Base-by-base conservation (phyloP, 2,113 vertebrate genomes). In the Otocyon megalotis region DNA sequence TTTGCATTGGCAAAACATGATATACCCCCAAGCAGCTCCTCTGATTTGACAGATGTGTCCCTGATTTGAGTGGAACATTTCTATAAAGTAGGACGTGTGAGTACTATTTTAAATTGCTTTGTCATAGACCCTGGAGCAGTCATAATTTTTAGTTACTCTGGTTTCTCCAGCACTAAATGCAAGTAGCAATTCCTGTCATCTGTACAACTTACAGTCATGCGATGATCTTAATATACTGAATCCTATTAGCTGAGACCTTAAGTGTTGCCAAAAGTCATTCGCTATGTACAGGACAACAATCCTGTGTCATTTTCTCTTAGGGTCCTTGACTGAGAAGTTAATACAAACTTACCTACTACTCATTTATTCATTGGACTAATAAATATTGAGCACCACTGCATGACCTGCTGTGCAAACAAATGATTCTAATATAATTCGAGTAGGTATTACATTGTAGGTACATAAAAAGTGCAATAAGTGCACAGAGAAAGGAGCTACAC, bases 81-180 rank as follows among this genome's bases (percentile, higher is more conserved):
- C 92, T 92, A 54, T 90, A 88, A 96, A 97, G 80, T 95, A 92
- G 94, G 53, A 94, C 12, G 0, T 95, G 56, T 96, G 76, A 96
- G 76, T 88, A 84, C 87, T 97, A 92, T 96, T 97, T 97, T 97
- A 95, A 96, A 97, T 96, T 94, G 74, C 92, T 97, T 96, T 96
- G 83, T 96, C 95, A 92, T 90, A 96, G 95, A 85, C 94, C 92
- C 97, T 88, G 83, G 20, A 96, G 84, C 92, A 95, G 76, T 96
- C 63, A 77, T 95, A 96, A 96, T 76, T 94, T 97, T 97, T 92
- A 95, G 86, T 95, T 96, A 96, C 88, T 98, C 88, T 71, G 56
- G 20, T 77, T 96, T 97, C 67, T 81, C 32, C 54, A 92, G 94
- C 63, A 97, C 77, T 89, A 92, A 93, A 81, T 90, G 53, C 1